Evolutionary conservation across 2,888 invertebrate species (phyloP), one percentile per base, ranked within the genome.

Genomic region (Brachypalpus laphriformis): DNA sequence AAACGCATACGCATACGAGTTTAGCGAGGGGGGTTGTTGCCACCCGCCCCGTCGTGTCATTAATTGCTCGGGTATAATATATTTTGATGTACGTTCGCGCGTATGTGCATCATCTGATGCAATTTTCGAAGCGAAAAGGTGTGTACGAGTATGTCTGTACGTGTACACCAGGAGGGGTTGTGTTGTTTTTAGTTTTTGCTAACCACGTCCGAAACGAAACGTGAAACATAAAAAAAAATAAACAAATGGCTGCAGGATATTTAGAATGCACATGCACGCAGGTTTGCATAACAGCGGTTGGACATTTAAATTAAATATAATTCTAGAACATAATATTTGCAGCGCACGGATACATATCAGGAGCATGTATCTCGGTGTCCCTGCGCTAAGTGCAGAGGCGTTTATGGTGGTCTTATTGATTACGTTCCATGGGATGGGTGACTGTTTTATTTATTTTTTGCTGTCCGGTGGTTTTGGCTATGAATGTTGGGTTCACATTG

Each of bases 61-160:
- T 70, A 70, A 70, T 56, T 56, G 56, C 20, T 56, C 20, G 14
- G 3, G 42, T 40, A 42, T 70, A 70, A 70, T 56, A 70, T 56
- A 56, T 70, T 70, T 70, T 56, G 56, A 45, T 57, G 45, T n/a
- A n/a, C 45, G 56, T 31, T 45, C 40, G 28, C 56, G 56, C 68
- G n/a, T 45, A 31, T 56, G 70, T 31, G 57, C 45, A 57, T 72
- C 56, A 56, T 56, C 42, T 49, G 72, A 71, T 71, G 70, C 57
- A 34, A 71, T 57, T 57, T 57, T 22, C 34, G 14, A 45, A 34
- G 9, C 5, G 25, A 2, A 6, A 42, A 22, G 47, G 28, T 45
- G 14, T n/a, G n/a, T n/a, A n/a, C n/a, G n/a, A n/a, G n/a, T 34
- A 16, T 25, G 18, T 11, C 9, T 54, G 14, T 5, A 56, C 40